Evolutionary conservation across 1,140 invertebrate genomes (phyloP), one percentile per base, ranked within the genome.

Genomic region (Drosophila hydei): DNA sequence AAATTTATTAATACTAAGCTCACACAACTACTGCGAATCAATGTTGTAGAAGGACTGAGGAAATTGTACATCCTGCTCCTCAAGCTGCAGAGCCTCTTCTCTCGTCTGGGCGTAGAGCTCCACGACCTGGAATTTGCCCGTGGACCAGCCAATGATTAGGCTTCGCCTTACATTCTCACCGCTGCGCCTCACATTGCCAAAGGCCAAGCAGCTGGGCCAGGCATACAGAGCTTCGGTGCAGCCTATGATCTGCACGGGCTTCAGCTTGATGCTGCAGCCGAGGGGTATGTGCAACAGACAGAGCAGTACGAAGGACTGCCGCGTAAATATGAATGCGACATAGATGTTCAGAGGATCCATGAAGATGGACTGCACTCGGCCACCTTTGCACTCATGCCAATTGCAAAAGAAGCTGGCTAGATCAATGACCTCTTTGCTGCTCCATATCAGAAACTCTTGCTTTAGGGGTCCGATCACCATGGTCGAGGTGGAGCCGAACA

Each of bases 241-340:
- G 3, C 0, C 1, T 7, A 79, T 61, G 18, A 42, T 51, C 11
- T 79, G 25, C 3, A 55, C 0, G 0, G 77, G 64, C 1, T 19
- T 6, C 16, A 60, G 19, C 19, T 36, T 19, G 3, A 12, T 1
- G 7, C 2, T 4, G 1, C 1, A 50, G 9, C 7, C 2, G 2
- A 3, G 30, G 12, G 0, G 30, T 0, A 12, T 7, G 12, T 3
- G 0, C 11, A 75, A 14, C 2, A 43, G 5, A 7, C 43, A 61
- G 11, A 79, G 36, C n/a, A 76, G 21, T 0, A 76, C 61, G 27
- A 72, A 79, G 9, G 72, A 59, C 7, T 40, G 45, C 12, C 30
- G 11, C 42, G 62, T 55, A 23, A 80, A 79, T 27, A 72, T 47
- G 38, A 68, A 21, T 1, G 77, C 72, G 36, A 80, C 30, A 7